phyloP scores from a whole-genome alignment of 2,113 vertebrate species.

The Etia nguti region DNA sequence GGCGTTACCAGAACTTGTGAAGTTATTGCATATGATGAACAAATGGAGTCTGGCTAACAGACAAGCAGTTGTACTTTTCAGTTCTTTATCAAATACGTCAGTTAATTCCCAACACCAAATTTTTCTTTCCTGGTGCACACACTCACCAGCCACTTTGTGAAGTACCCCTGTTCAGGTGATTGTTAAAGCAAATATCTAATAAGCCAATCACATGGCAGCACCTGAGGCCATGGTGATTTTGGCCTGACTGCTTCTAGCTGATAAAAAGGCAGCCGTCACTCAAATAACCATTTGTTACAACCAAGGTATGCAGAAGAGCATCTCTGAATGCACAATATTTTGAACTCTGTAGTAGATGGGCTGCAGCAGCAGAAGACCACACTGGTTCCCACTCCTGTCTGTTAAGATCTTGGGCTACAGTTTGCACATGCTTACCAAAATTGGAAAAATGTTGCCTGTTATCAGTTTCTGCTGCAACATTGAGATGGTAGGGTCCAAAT shows the following conservation, averaged over 20 bases:
- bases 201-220: neutral
- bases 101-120: neutral
- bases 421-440: neutral
- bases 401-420: neutral
- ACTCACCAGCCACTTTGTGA: neutral
- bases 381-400: neutral
- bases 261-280: neutral
- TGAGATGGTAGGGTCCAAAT: neutral
- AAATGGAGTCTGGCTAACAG: neutral
- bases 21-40: neutral
- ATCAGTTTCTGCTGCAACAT: neutral
- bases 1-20: neutral
- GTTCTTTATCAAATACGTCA: neutral
- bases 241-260: neutral
- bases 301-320: neutral
- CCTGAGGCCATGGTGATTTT: neutral
- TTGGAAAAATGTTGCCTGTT: rapidly evolving
- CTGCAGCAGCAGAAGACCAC: neutral
- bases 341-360: neutral
- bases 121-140: neutral
- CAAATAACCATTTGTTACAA: neutral
- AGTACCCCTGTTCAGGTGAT: neutral
- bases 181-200: neutral
- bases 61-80: neutral
- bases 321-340: neutral